phyloP scores from a whole-genome alignment of 2,888 invertebrate genomes.

The Ischnus inquisitorius region DNA sequence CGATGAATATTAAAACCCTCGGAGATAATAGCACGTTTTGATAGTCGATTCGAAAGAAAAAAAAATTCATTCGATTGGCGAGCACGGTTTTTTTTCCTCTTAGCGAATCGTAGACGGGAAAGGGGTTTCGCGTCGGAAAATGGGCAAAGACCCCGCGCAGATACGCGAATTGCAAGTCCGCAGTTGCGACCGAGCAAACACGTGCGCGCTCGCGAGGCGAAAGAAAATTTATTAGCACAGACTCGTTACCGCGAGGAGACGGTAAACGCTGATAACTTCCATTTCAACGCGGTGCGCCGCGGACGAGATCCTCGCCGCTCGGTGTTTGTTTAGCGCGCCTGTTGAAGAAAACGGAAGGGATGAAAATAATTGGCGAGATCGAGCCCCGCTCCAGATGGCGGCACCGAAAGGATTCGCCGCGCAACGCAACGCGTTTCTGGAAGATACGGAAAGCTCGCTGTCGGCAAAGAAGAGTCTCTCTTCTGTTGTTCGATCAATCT shows the following conservation, averaged over 20 bases:
- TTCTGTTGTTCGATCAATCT: neutral
- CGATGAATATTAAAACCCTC: conserved; percentile 54
- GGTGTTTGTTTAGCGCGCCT: neutral
- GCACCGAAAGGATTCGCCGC: conserved; percentile 59
- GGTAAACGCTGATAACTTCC: neutral
- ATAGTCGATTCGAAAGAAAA: conserved; percentile 19
- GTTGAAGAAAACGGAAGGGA: neutral
- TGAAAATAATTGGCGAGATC: conserved; percentile 34
- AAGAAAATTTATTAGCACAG: conserved; percentile 10
- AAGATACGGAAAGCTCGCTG: conserved; percentile 55
- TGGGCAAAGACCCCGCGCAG: neutral
- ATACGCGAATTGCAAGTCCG: neutral
- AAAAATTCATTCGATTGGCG: neutral
- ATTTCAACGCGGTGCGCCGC: neutral
- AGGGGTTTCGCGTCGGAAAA: neutral
- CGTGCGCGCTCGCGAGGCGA: neutral
- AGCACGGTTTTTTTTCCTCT: neutral
- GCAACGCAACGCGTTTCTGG: conserved; percentile 20
- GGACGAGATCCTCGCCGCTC: neutral
- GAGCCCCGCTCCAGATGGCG: conserved; percentile 61
- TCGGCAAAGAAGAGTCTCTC: conserved; percentile 67
- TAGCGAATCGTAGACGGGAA: neutral
- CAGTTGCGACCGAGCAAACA: neutral
- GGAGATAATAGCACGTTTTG: neutral
- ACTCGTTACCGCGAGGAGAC: neutral